Evolutionary conservation across 1,140 invertebrate genomes (phyloP).

Genomic region (Antheraea mylitta): DNA sequence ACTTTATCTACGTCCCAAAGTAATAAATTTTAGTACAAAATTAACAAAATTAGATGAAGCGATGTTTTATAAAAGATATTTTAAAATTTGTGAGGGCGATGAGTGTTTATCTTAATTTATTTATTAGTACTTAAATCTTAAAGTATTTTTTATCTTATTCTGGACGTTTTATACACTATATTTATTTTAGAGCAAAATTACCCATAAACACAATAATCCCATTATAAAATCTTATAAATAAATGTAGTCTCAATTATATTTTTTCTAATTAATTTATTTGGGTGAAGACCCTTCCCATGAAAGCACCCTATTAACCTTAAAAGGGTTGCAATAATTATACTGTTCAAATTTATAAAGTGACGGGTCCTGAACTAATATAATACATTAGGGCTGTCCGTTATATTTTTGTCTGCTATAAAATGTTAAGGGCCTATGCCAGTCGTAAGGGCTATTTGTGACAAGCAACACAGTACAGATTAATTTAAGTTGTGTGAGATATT

Average conservation of each 20-base stretch:
- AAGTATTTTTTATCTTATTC: too few species aligned
- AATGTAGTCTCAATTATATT: background rate
- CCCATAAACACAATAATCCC: too few species aligned
- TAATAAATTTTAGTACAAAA: background rate
- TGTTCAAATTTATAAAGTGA: constrained; percentile 3
- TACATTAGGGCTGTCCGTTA: background rate
- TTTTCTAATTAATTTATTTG: background rate
- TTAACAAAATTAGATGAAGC: background rate
- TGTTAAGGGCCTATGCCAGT: background rate
- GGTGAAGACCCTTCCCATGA: background rate
- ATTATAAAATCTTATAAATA: too few species aligned
- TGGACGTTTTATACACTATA: too few species aligned
- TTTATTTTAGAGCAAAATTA: too few species aligned
- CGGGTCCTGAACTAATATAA: constrained; percentile 1
- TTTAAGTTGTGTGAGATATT: background rate
- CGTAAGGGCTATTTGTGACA: background rate
- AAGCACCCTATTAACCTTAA: background rate
- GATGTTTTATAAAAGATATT: background rate
- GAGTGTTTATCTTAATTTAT: too few species aligned
- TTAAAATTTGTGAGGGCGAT: too few species aligned
- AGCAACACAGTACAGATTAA: background rate
- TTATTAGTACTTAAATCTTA: too few species aligned
- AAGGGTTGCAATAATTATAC: constrained; percentile 4
- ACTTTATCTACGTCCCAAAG: background rate
- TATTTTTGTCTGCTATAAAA: background rate